Evolutionary conservation across 2,888 invertebrate species (phyloP).

Genomic region (Automeris io): DNA sequence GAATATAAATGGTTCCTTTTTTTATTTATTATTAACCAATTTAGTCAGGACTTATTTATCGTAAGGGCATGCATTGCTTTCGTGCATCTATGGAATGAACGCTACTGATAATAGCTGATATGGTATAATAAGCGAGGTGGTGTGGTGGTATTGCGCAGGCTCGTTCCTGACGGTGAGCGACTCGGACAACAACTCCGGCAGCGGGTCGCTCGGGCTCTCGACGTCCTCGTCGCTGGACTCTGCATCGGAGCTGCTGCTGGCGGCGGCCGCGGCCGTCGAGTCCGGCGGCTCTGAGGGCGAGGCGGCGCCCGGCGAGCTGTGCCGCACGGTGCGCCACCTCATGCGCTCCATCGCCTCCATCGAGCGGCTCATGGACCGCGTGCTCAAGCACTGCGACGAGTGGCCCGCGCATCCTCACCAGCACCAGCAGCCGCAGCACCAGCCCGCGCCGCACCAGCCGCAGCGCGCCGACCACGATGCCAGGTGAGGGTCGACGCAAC

Average conservation of each 20-base stretch:
- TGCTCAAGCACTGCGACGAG: constrained; percentile 54
- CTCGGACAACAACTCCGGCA: constrained; percentile 40
- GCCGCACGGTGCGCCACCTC: constrained; percentile 49
- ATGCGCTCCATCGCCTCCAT: constrained; percentile 65
- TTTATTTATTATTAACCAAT: no score
- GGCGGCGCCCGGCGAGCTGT: constrained; percentile 36
- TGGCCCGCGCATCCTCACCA: constrained; percentile 38
- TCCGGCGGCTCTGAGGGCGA: constrained; percentile 30
- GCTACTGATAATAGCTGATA: no score
- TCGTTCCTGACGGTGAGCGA: constrained; percentile 37
- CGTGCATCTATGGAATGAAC: no score
- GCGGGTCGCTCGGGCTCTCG: constrained; percentile 39
- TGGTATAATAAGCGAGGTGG: no score
- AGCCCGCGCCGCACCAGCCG: constrained; percentile 37
- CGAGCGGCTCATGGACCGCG: constrained; percentile 62
- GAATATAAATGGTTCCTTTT: no score
- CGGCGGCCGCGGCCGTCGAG: constrained; percentile 44
- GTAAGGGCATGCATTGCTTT: no score
- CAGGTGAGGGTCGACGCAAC: constrained; percentile 21
- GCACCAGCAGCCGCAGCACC: constrained; percentile 7
- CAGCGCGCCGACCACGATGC: constrained; percentile 33
- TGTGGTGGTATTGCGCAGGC: constrained; percentile 13
- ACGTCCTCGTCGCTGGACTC: constrained; percentile 47
- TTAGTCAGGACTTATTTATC: no score
- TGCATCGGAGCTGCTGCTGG: constrained; percentile 42